Conservation (phyloP, 2,797 vertebrate genomes). For the Pseudotriccus pelzelni region DNA sequence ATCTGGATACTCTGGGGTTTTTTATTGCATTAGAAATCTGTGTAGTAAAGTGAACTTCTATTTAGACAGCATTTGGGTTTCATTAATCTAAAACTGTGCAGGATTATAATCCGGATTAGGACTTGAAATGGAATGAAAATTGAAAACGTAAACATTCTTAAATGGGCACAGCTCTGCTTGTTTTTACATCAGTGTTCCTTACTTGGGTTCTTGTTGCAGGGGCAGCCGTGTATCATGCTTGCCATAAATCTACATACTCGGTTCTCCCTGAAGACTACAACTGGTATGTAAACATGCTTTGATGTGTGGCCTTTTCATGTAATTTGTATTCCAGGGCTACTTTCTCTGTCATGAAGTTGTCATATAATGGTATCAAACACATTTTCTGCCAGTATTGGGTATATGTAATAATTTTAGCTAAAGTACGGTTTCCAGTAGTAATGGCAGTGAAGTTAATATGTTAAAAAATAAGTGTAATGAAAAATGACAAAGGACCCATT, state of each 20-base stretch:
- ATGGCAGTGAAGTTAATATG: background rate
- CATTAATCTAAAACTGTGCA: background rate
- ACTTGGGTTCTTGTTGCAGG: conserved; percentile 45
- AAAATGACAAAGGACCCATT: background rate
- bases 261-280: conserved; percentile 82
- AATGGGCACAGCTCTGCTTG: background rate
- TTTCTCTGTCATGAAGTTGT: background rate
- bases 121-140: background rate
- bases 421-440: background rate
- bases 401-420: background rate
- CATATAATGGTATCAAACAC: background rate
- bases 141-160: background rate
- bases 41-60: background rate
- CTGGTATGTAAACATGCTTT: conserved; percentile 65
- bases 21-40: background rate
- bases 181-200: background rate
- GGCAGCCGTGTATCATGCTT: conserved; percentile 23
- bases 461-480: background rate
- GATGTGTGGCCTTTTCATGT: background rate
- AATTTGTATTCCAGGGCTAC: background rate
- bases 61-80: background rate
- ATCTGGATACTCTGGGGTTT: background rate
- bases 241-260: conserved; percentile 72
- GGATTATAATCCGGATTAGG: background rate
- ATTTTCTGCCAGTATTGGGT: background rate